phyloP scores from a whole-genome alignment of 2,888 invertebrate genomes.

The Euphydryas editha region DNA sequence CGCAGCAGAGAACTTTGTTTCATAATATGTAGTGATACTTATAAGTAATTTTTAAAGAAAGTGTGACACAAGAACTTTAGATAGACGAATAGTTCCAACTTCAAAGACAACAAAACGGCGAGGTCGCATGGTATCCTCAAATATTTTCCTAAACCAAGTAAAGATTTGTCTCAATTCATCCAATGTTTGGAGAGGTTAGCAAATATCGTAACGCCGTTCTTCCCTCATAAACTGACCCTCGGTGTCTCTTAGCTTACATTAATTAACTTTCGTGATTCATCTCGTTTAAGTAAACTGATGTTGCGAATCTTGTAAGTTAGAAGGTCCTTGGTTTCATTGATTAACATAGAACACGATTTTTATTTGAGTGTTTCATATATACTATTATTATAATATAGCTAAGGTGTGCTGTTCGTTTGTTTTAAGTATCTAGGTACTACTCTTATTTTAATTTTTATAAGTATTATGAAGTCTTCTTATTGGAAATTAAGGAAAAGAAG shows the following conservation, averaged over 20 bases:
- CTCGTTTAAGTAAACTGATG: background rate
- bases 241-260: conserved; percentile 47
- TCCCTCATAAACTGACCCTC: conserved; percentile 62
- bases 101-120: background rate
- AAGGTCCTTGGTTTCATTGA: no score
- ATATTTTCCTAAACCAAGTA: conserved; percentile 42
- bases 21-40: no score
- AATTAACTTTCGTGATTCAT: conserved; percentile 51
- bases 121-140: conserved; percentile 33
- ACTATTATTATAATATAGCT: no score
- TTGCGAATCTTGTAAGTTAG: background rate
- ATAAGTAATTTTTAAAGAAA: no score
- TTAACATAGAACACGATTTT: no score
- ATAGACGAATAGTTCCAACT: background rate
- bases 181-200: conserved; percentile 66
- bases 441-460: no score
- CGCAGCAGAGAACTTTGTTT: no score
- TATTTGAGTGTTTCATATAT: no score
- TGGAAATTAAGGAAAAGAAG: no score
- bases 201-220: conserved; percentile 67
- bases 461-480: no score
- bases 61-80: background rate
- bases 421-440: no score
- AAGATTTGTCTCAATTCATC: conserved; percentile 52
- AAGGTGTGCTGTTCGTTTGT: no score